A percentile compares a stretch with the other conserved stretches of the same genome.
phyloP scores from a whole-genome alignment of 2,888 invertebrate species.

The Amblyjoppa fuscipennis region DNA sequence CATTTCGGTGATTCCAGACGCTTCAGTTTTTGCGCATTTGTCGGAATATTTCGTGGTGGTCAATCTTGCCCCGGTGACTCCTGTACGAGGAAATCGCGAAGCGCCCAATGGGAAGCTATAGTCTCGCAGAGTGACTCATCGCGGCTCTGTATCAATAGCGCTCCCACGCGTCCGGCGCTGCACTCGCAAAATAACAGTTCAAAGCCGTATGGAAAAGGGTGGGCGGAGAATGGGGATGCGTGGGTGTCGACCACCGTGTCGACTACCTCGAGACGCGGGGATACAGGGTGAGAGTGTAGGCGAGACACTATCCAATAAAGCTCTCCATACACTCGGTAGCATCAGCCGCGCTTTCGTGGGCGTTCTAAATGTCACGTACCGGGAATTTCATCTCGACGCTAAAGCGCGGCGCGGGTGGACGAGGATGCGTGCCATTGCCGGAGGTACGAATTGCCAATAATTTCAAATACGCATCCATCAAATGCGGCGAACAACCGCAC shows the following conservation, averaged over 20 bases:
- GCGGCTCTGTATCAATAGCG: constrained; percentile 8
- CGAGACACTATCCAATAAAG: constrained; percentile 6
- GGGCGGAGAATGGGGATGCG: constrained; percentile 24
- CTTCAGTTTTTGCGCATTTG: not conserved
- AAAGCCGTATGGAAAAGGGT: not conserved
- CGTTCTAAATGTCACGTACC: constrained; percentile 63
- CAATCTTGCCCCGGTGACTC: too few relatives aligned
- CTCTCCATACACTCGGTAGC: not conserved
- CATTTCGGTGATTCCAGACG: too few relatives aligned
- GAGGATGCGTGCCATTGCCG: not conserved
- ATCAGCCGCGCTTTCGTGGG: constrained; percentile 45
- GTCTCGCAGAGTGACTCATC: not conserved
- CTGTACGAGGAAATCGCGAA: not conserved
- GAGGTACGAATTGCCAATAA: not conserved
- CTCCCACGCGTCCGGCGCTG: constrained; percentile 23
- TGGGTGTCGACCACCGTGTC: constrained; percentile 36
- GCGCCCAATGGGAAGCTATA: not conserved
- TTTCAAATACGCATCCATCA: not conserved
- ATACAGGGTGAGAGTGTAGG: constrained; percentile 8
- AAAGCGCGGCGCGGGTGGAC: constrained; percentile 8
- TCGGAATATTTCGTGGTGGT: not conserved
- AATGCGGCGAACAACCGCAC: not conserved
- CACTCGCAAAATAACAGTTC: not conserved
- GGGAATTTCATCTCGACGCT: constrained; percentile 39
- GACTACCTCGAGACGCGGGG: constrained; percentile 12